Evolutionary conservation across 2,888 invertebrate species (phyloP), one percentile per base, ranked within the genome.

Genomic region (Tiphia femorata): DNA sequence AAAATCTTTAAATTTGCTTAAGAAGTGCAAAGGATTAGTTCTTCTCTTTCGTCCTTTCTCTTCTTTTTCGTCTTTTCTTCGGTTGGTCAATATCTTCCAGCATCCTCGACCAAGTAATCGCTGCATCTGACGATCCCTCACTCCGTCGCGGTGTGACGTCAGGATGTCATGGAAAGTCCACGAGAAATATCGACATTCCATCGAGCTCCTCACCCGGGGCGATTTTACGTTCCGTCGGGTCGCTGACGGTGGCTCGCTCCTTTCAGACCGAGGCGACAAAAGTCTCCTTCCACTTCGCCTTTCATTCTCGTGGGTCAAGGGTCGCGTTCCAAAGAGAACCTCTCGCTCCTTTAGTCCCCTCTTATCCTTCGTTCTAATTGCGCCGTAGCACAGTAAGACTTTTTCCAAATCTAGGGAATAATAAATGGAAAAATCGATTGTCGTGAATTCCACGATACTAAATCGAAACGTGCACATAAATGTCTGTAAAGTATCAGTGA

Each of bases 111-210:
- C 8, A 8, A 4, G 25, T 8, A 8, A 25, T 25, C 25, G 25
- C 25, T 8, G 8, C 25, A 8, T 6, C 25, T 25, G 5, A 6
- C 8, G 25, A 4, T 25, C 25, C 5, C 5, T 25, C 25, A 6
- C 25, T 8, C 25, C 8, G 5, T 8, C 25, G 25, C 25, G 52
- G 8, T 14, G 41, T 58, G 70, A 70, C 67, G 62, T 70, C 70
- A 64, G 44, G 44, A 14, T 8, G 41, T 23, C 51, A 38, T 67
- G 70, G 70, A 69, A 69, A 70, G 70, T 64, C 49, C 55, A 49
- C 51, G 38, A 60, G 69, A 68, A 69, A 70, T 70, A 67, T 70
- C 67, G 49, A 67, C 67, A 69, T 69, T 69, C 69, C 69, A 61
- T 58, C 69, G 58, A 64, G 70, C n/a, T 59, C 58, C 67, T 49